These are phyloP conservation scores for Bembecia ichneumoniformis DNA, from an alignment of 2,888 invertebrate genomes.

Conservation along the genomic window DNA sequence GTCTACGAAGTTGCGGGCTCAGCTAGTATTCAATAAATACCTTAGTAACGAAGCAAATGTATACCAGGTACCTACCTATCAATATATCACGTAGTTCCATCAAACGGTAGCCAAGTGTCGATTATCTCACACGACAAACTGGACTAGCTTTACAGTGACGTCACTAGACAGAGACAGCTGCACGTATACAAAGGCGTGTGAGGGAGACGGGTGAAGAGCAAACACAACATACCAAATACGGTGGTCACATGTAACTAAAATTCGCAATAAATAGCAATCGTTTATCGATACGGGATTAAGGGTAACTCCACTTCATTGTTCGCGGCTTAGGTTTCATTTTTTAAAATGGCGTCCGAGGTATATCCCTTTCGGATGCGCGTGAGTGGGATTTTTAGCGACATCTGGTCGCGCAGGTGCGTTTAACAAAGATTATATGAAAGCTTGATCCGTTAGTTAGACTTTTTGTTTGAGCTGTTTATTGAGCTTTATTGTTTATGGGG, in stretches of 20 bases:
- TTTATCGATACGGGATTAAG: conserved; percentile 29
- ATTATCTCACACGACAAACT: background rate
- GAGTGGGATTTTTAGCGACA: conserved; percentile 37
- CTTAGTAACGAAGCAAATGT: no score
- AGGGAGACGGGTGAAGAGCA: conserved; percentile 32
- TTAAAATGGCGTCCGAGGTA: conserved; percentile 12
- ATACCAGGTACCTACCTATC: no score
- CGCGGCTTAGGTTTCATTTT: conserved; percentile 30
- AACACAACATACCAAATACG: conserved; percentile 67
- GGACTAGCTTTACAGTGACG: conserved; percentile 30
- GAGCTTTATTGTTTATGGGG: background rate
- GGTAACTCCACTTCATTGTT: conserved; percentile 34
- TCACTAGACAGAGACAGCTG: conserved; percentile 38
- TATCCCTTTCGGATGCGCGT: conserved; percentile 21
- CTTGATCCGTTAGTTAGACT: conserved; percentile 12
- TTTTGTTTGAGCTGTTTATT: conserved; percentile 1
- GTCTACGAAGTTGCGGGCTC: no score
- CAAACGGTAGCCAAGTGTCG: no score
- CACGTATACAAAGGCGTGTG: conserved; percentile 11
- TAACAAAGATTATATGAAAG: conserved; percentile 8
- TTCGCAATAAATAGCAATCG: conserved; percentile 41
- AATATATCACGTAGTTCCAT: no score
- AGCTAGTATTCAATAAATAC: no score
- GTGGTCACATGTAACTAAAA: conserved; percentile 64
- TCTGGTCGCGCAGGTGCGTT: conserved; percentile 26